A percentile compares a stretch with the other conserved stretches of the same genome.
Conservation (phyloP, 2,888 invertebrate species). For the Subacronicta megacephala region DNA sequence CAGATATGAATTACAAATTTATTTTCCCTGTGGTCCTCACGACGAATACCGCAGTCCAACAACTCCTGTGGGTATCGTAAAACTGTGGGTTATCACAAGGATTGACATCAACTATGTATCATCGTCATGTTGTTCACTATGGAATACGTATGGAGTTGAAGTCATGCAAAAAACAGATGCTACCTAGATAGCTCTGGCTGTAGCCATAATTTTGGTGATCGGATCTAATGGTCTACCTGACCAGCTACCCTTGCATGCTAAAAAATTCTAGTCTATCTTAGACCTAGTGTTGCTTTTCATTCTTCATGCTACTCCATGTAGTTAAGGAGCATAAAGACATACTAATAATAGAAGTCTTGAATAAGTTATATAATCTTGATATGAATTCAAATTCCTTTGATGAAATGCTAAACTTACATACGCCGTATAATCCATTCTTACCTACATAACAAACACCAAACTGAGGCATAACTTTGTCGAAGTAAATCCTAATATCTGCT, state of each 20-base stretch:
- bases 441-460: constrained; percentile 1
- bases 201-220: neutral
- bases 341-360: no score
- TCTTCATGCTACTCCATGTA: no score
- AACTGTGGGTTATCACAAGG: constrained; percentile 3
- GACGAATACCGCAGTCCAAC: constrained; percentile 15
- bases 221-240: no score
- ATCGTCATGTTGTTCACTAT: neutral
- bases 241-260: no score
- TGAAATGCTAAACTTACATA: constrained; percentile 1
- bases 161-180: neutral
- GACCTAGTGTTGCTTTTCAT: no score
- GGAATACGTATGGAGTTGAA: neutral
- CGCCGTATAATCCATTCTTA: neutral
- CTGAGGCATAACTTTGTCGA: neutral
- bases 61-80: constrained; percentile 20
- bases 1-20: constrained; percentile 41
- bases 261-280: no score
- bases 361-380: no score
- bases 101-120: constrained; percentile 7
- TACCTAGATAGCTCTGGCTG: neutral
- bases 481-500: neutral
- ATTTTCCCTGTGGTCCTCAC: constrained; percentile 25
- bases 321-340: no score
- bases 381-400: neutral